Evolutionary conservation across 2,888 invertebrate species (phyloP).

Genomic region (Eupsilia transversa): DNA sequence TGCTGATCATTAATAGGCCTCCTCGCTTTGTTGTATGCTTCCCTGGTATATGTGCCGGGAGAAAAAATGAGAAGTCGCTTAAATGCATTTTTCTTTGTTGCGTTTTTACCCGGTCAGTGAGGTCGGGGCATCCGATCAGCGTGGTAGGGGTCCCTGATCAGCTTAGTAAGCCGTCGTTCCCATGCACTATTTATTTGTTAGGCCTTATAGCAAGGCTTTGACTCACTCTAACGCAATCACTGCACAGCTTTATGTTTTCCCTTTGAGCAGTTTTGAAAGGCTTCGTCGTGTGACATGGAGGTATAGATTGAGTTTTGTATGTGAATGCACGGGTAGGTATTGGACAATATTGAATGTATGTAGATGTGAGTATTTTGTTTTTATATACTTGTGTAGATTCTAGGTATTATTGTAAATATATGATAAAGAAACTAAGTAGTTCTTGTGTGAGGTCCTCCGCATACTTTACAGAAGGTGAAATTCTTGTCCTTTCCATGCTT

Average conservation of each 20-base stretch:
- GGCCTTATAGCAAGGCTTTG: slow-evolving; percentile 35
- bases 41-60: background rate
- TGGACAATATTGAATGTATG: background rate
- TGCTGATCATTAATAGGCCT: background rate
- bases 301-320: slow-evolving; percentile 10
- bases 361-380: background rate
- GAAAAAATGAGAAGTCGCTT: background rate
- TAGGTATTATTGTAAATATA: background rate
- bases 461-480: background rate
- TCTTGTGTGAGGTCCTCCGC: background rate
- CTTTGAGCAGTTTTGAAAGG: slow-evolving; percentile 43
- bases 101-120: background rate
- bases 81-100: slow-evolving; percentile 10
- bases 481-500: background rate
- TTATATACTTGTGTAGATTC: background rate
- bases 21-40: background rate
- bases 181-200: slow-evolving; percentile 35
- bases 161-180: slow-evolving; percentile 24
- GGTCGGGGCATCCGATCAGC: background rate
- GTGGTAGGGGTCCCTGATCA: slow-evolving; percentile 15
- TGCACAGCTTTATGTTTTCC: slow-evolving; percentile 5
- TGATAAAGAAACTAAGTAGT: background rate
- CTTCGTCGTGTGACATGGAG: background rate
- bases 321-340: background rate
- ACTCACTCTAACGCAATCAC: slow-evolving; percentile 44